Percentiles rank a stretch among this genome's conserved stretches.
Conservation (phyloP, 2,888 invertebrate species). For the Heteromurus nitidus region DNA sequence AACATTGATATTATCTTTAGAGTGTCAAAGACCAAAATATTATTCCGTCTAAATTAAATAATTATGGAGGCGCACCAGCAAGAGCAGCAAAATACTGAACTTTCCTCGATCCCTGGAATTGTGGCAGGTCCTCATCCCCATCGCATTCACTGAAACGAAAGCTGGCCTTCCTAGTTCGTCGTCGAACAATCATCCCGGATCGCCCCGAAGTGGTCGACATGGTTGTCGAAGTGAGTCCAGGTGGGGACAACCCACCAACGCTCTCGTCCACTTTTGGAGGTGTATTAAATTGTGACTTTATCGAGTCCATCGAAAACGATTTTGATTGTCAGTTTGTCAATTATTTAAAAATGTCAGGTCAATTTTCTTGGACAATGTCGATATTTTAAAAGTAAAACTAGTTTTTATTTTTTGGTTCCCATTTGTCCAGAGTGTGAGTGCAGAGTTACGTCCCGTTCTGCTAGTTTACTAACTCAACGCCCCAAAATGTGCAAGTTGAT, state of each 20-base stretch:
- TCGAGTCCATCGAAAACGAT: constrained; percentile 8
- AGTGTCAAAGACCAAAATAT: not conserved
- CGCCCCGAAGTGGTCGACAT: not conserved
- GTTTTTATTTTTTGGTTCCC: not conserved
- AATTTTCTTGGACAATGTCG: no score
- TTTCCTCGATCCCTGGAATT: constrained; percentile 55
- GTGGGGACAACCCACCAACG: constrained; percentile 7
- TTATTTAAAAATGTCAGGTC: no score
- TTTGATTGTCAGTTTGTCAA: no score
- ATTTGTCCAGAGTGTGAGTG: no score
- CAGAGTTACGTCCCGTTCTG: no score
- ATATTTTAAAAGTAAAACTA: no score
- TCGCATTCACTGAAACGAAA: constrained; percentile 63
- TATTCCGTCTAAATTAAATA: not conserved
- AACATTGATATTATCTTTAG: not conserved
- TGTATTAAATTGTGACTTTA: not conserved
- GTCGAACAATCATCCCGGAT: constrained; percentile 16
- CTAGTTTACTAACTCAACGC: no score
- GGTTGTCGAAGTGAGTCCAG: constrained; percentile 22
- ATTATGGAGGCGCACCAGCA: constrained; percentile 40
- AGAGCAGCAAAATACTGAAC: constrained; percentile 68
- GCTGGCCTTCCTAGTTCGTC: constrained; percentile 33
- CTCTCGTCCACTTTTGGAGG: constrained; percentile 21
- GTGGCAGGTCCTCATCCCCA: constrained; percentile 63
- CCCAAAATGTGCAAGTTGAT: no score